Base-by-base conservation (phyloP, 2,113 vertebrate genomes). In the Neopipo cinnamomea region DNA sequence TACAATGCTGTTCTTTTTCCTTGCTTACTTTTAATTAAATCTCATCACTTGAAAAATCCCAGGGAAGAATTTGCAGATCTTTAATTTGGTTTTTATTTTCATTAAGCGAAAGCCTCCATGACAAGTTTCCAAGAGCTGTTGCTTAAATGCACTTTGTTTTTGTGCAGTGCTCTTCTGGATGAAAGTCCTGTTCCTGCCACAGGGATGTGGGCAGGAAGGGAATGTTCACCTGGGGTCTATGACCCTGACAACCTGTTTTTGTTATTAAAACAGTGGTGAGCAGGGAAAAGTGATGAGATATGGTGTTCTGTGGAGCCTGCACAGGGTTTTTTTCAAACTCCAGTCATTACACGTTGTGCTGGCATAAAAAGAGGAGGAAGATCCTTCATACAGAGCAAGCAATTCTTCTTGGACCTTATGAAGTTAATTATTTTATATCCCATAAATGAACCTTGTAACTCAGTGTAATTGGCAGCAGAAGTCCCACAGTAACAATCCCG, bases 341-440 rank as follows among this genome's bases (percentile, higher is more conserved):
- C 9, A 41, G 22, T 30, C n/a, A 23, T 94, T 41, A 39, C 28
- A 33, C 4, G 37, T 82, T 6, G 8, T 20, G 53, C 71, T 85
- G 89, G 91, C 81, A 74, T 52, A 62, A 78, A 88, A 84, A 72
- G 59, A 75, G 85, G 89, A 93, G 49, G 89, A 83, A 89, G 95
- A 91, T 94, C 75, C 79, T 87, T 96, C 91, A 50, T 30, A 62
- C 47, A 90, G 79, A 94, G 82, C 33, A 37, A 91, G 86, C 75
- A 47, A 77, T 96, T 93, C 78, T 96, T 96, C 92, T 95, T 95
- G 75, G 73, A 35, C 87, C 55, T 96, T 66, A 68, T 74, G 94
- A 97, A 96, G 96, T 94, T 95, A 97, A 96, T 97, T 97, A 80
- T 96, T 97, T 95, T 88, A 79, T 87, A 91, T 91, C 90, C 76